phyloP scores from a whole-genome alignment of 2,888 invertebrate species.

The Aromia moschata region DNA sequence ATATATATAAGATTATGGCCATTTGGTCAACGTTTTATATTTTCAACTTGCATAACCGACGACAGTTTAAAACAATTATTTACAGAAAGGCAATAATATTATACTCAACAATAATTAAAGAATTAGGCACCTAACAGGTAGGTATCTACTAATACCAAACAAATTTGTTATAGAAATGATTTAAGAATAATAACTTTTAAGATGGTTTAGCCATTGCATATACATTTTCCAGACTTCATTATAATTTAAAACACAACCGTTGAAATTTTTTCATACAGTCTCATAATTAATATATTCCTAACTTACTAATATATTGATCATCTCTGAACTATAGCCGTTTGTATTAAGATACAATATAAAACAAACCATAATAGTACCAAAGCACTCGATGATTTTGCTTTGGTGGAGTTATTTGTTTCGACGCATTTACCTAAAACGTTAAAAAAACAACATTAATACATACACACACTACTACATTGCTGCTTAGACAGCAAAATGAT shows the following conservation, averaged over 20 bases:
- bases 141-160: too few relatives aligned
- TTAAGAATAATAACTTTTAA: background rate
- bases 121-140: constrained; percentile 4
- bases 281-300: constrained; percentile 50
- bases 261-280: constrained; percentile 49
- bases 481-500: too few relatives aligned
- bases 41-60: too few relatives aligned
- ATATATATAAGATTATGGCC: constrained; percentile 23
- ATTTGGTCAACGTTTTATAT: constrained; percentile 12
- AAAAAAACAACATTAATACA: constrained; percentile 4
- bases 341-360: constrained; percentile 26
- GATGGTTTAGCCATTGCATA: constrained; percentile 7
- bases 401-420: constrained; percentile 61
- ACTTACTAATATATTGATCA: constrained; percentile 51
- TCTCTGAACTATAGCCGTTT: constrained; percentile 44
- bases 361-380: constrained; percentile 29
- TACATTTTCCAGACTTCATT: constrained; percentile 34
- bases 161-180: background rate
- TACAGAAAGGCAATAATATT: background rate
- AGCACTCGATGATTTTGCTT: constrained; percentile 28
- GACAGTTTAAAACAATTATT: too few relatives aligned
- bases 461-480: too few relatives aligned
- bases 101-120: background rate
- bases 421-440: constrained; percentile 72
- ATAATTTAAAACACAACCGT: constrained; percentile 52